Conservation (phyloP, 2,113 vertebrate genomes). For the Petroica traversi region DNA sequence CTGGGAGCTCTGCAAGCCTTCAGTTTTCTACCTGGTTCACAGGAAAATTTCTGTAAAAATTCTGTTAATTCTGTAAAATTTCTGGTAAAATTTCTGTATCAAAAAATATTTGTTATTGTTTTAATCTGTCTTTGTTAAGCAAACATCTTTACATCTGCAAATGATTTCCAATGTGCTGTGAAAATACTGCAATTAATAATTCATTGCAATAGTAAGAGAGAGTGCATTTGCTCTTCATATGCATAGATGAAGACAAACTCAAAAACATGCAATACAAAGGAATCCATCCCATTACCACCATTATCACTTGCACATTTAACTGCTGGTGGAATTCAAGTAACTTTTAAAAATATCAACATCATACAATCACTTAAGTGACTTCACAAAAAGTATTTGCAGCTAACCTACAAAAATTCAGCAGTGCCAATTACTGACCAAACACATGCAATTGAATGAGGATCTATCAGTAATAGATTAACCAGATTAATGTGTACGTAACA, state of each 20-base stretch:
- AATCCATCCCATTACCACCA: not conserved
- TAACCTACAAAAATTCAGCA: not conserved
- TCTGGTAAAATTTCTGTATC: too few relatives aligned
- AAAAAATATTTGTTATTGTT: too few relatives aligned
- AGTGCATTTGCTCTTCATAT: not conserved
- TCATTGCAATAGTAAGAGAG: not conserved
- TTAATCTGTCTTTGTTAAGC: not conserved
- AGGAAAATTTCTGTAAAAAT: too few relatives aligned
- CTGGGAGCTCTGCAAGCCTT: not conserved
- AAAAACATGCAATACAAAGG: not conserved
- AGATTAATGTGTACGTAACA: constrained; percentile 44
- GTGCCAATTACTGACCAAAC: not conserved
- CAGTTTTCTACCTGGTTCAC: not conserved
- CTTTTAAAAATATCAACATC: not conserved
- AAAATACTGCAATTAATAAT: not conserved
- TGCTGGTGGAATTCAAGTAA: not conserved
- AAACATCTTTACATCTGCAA: not conserved
- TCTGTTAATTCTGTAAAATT: too few relatives aligned
- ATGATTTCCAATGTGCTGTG: not conserved
- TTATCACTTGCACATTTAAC: not conserved
- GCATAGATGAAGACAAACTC: not conserved
- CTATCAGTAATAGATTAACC: constrained; percentile 77
- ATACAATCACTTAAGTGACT: not conserved
- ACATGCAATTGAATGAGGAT: not conserved
- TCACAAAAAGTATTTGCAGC: not conserved